Percentiles rank a stretch among this genome's conserved stretches.
phyloP scores from a whole-genome alignment of 2,113 vertebrate genomes.

The Malurus melanocephalus region DNA sequence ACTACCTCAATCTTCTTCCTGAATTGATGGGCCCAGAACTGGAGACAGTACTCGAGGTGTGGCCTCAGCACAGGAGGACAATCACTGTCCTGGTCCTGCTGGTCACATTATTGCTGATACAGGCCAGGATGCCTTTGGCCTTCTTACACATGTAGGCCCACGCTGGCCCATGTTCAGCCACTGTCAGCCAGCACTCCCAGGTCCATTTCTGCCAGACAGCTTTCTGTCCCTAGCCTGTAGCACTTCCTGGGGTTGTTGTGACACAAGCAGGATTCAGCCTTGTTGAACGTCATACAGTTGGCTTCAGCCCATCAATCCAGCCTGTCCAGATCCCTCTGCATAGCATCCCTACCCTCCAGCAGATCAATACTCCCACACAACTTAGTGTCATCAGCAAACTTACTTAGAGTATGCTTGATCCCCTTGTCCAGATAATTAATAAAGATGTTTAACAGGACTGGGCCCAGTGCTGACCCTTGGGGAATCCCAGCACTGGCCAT shows the following conservation, averaged over 20 bases:
- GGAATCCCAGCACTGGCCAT: neutral
- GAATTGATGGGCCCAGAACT: neutral
- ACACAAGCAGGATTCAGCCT: neutral
- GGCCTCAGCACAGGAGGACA: neutral
- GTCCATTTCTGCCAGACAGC: neutral
- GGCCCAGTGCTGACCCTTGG: neutral
- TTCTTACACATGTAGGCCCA: neutral
- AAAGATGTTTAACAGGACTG: neutral
- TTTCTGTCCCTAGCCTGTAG: neutral
- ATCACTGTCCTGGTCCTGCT: neutral
- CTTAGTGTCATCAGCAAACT: neutral
- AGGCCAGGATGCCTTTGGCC: neutral
- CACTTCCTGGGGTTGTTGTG: neutral
- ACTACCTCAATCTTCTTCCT: neutral
- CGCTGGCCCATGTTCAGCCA: accelerated
- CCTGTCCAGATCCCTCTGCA: neutral
- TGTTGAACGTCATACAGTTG: neutral
- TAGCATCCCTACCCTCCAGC: neutral
- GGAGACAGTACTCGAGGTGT: neutral
- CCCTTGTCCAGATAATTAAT: neutral
- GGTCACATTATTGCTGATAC: neutral
- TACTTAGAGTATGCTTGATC: accelerated
- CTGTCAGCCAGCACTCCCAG: neutral
- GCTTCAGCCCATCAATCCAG: neutral
- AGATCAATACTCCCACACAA: neutral